Evolutionary conservation across 2,113 vertebrate species (phyloP), one percentile per base, ranked within the genome.

Genomic region (Bubalus kerabau): DNA sequence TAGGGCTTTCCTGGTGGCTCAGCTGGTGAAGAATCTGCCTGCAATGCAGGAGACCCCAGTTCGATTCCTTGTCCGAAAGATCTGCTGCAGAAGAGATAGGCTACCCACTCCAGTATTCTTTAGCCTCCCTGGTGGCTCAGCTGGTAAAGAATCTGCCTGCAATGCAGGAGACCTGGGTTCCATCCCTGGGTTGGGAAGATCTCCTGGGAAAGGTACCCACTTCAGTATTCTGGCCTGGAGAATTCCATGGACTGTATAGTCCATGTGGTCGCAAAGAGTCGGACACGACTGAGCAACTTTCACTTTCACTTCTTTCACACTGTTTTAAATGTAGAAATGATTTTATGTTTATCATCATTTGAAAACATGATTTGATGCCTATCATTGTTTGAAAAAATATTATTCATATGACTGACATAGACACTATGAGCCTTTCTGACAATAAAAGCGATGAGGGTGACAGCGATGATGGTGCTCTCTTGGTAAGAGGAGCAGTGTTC

Each of bases 401-500:
- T 11, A n/a, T 36, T 71, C 19, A 36, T 21, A n/a, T 21, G 64
- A 19, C n/a, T 36, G 5, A 16, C 60, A 19, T 6, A n/a, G 1
- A 14, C 36, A 10, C 28, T 14, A 0, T 57, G 40, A 62, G 30
- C 21, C 36, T 21, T 1, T 6, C 0, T 30, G 48, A 16, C 13
- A 12, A n/a, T 28, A 8, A 56, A 56, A 32, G 7, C 24, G 4
- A 3, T 8, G 28, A 54, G 2, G 17, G 32, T 10, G 0, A 9
- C n/a, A 6, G 24, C 15, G 4, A 11, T 7, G 90, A 7, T 2
- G 6, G 11, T 30, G 36, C 7, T 48, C 60, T 43, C 23, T 40
- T 56, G 56, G 26, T 5, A 23, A 81, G 36, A 32, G 16, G 32
- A 40, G 30, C 12, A 5, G 0, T 3, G 9, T 21, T 7, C 52